Evolutionary conservation across 2,888 invertebrate genomes (phyloP).

Genomic region (Liposcelis brunnea): DNA sequence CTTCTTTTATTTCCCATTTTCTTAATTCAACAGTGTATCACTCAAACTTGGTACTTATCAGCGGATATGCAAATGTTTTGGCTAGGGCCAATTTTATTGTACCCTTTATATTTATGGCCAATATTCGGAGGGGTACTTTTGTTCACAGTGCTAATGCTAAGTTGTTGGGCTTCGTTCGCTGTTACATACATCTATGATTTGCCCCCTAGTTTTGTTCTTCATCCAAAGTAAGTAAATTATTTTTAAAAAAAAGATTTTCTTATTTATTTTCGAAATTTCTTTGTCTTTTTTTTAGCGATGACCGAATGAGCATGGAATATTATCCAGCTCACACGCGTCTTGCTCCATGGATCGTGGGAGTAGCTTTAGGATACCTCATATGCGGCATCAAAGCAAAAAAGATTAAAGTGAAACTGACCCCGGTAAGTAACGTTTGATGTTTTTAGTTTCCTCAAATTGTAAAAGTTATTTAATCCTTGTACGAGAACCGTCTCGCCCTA

Average conservation of each 20-base stretch:
- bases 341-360: slow-evolving; percentile 26
- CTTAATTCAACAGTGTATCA: slow-evolving; percentile 63
- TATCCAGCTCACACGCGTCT: slow-evolving; percentile 25
- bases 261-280: no score
- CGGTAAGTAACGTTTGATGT: not conserved
- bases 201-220: no score
- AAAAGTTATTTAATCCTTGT: no score
- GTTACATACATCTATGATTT: no score
- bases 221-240: no score
- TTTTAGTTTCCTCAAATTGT: no score
- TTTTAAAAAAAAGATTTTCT: no score
- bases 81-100: slow-evolving; percentile 46
- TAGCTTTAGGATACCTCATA: slow-evolving; percentile 25
- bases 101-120: slow-evolving; percentile 45
- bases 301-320: slow-evolving; percentile 19
- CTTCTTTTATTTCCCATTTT: no score
- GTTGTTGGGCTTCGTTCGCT: no score
- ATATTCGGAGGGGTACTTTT: slow-evolving; percentile 18
- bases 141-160: not conserved
- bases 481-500: no score
- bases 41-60: slow-evolving; percentile 51
- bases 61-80: slow-evolving; percentile 49
- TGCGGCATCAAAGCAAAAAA: not conserved
- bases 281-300: slow-evolving; percentile 1
- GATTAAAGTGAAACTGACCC: not conserved